Base-by-base conservation (phyloP, 2,888 invertebrate genomes). In the Vandiemenella viatica region DNA sequence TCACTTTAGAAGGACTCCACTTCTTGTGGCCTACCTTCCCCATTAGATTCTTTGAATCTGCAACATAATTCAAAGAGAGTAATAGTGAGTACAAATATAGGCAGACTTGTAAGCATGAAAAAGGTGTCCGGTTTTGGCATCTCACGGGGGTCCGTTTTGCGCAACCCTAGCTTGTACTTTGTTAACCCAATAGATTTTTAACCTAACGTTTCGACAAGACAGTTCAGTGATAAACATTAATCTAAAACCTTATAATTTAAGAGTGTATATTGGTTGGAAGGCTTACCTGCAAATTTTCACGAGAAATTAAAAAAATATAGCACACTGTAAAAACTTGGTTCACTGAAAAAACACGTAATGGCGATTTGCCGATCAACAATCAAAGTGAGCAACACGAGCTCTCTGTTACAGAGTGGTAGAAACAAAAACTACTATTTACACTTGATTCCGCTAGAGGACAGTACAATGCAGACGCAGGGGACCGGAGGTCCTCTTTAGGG, bases 151-250 rank as follows among this genome's bases (percentile, higher is more conserved):
- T 19, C 17, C 15, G 18, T 6, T 10, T 23, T 23, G 6, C 26
- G 26, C 26, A 23, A 6, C 10, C 10, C 6, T 23, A 23, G 7
- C 7, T 10, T 8, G 10, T 10, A 45, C 18, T 6, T 38, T 44
- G 37, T 38, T 37, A 19, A 49, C 37, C 38, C 22, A 37, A 37
- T 45, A 49, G 37, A 13, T 44, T 44, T 49, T 44, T 44, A 44
- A 44, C 22, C 3, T 22, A 49, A 37, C 37, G 32, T 48, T 20
- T 48, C 19, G 44, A 42, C 43, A 21, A 50, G 18, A 50, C 22
- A 32, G 46, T 32, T 46, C 43, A 21, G 18, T 46, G 40, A 44
- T 49, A 38, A 49, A 45, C 21, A 49, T 44, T 49, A 49, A 17
- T 23, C 15, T 45, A 38, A 50, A 23, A 32, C 43, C 46, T 43